Percentiles rank a stretch among this genome's conserved stretches.
Evolutionary conservation across 2,888 invertebrate species (phyloP).

Genomic region (Diaperis boleti): DNA sequence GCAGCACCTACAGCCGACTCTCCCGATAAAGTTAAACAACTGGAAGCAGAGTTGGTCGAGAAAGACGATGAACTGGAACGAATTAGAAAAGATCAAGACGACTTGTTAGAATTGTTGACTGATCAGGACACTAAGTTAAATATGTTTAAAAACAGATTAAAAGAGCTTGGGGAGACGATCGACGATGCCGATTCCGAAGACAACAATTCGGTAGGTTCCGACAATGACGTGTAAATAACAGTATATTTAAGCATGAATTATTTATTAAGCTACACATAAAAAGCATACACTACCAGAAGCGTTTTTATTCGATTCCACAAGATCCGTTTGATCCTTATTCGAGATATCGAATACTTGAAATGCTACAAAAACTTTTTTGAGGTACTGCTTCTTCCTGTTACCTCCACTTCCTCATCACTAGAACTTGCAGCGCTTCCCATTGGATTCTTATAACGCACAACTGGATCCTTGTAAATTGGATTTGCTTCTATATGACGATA

Average conservation of each 20-base stretch:
- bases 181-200: slow-evolving; percentile 63
- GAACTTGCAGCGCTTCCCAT: slow-evolving; percentile 42
- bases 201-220: slow-evolving; percentile 40
- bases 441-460: slow-evolving; percentile 66
- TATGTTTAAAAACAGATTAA: slow-evolving; percentile 60
- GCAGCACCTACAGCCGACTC: slow-evolving; percentile 32
- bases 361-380: no score
- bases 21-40: slow-evolving; percentile 47
- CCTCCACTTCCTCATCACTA: background rate
- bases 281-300: background rate
- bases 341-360: no score
- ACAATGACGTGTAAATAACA: slow-evolving; percentile 25
- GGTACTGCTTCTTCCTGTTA: no score
- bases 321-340: no score
- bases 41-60: slow-evolving; percentile 62
- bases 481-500: slow-evolving; percentile 49
- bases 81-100: slow-evolving; percentile 91
- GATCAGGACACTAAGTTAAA: slow-evolving; percentile 79
- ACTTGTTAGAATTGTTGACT: slow-evolving; percentile 87
- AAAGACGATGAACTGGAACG: slow-evolving; percentile 71
- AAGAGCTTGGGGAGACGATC: slow-evolving; percentile 62
- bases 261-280: slow-evolving; percentile 28
- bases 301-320: no score
- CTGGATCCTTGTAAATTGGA: slow-evolving; percentile 66
- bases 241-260: slow-evolving; percentile 16